A percentile compares a stretch with the other conserved stretches of the same genome.
These are phyloP conservation scores for Podarcis lilfordi DNA, from an alignment of 2,797 vertebrate species.

Conservation along the genomic window DNA sequence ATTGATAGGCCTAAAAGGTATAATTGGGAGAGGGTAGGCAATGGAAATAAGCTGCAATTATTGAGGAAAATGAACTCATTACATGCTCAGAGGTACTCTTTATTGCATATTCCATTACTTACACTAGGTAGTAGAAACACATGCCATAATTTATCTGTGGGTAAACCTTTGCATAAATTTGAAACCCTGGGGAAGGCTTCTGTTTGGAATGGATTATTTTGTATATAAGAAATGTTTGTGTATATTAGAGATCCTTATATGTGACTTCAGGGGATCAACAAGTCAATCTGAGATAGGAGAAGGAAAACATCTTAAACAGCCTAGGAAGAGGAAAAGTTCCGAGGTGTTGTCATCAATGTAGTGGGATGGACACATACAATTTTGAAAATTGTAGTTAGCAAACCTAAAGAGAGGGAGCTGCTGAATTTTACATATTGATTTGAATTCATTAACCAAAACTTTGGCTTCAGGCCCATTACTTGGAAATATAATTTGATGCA, in stretches of 20 bases:
- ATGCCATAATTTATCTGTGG: background rate
- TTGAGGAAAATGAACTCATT: background rate
- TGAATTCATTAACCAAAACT: background rate
- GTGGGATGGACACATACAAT: too few species aligned
- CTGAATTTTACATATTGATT: background rate
- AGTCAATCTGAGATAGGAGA: background rate
- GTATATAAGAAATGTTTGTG: background rate
- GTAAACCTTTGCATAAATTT: background rate
- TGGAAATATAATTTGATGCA: slow-evolving; percentile 20
- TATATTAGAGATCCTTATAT: background rate
- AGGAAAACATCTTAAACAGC: background rate
- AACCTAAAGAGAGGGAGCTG: too few species aligned
- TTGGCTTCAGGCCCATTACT: background rate
- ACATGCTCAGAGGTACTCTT: background rate
- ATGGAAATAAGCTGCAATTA: background rate
- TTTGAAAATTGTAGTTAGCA: background rate
- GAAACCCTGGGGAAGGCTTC: background rate
- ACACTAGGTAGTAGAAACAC: background rate
- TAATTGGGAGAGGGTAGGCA: too few species aligned
- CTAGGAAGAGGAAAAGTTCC: background rate
- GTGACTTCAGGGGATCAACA: background rate
- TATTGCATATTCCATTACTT: background rate
- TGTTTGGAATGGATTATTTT: background rate
- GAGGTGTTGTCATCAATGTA: background rate
- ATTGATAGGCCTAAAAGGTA: too few species aligned